Conservation (phyloP, 1,140 invertebrate species). For the Bombus superbus region DNA sequence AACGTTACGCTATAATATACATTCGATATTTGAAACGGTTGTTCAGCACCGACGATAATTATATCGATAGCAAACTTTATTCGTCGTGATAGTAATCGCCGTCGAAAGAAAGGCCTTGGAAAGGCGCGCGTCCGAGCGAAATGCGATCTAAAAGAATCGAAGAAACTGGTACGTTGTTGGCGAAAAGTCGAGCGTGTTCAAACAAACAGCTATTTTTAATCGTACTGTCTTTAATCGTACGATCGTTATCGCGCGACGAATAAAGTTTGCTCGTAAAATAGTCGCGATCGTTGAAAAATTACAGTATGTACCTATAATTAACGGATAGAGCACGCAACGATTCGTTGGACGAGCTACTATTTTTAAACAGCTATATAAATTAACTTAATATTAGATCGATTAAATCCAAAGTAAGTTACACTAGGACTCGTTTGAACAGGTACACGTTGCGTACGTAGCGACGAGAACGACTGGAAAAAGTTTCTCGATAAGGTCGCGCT, state of each 20-base stretch:
- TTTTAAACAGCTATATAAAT: neutral
- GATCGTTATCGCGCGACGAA: neutral
- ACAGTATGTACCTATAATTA: neutral
- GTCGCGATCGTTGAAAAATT: neutral
- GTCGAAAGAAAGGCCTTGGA: too few relatives aligned
- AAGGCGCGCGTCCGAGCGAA: too few relatives aligned
- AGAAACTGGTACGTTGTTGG: too few relatives aligned
- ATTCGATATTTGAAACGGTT: too few relatives aligned
- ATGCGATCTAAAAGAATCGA: too few relatives aligned
- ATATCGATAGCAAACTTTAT: too few relatives aligned
- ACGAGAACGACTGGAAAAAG: conserved; percentile 43
- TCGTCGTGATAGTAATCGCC: too few relatives aligned
- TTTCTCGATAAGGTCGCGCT: conserved; percentile 12
- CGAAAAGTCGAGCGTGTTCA: too few relatives aligned
- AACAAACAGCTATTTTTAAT: too few relatives aligned
- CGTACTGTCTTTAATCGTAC: too few relatives aligned
- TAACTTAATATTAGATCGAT: conserved; percentile 15
- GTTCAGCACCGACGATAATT: too few relatives aligned
- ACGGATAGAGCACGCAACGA: neutral
- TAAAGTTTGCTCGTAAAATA: neutral
- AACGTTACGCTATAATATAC: too few relatives aligned
- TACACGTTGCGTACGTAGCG: conserved; percentile 50
- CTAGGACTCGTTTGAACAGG: conserved; percentile 61
- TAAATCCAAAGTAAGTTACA: conserved; percentile 28
- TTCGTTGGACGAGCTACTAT: neutral